phyloP scores from a whole-genome alignment of 1,140 invertebrate species.

The Carposina sasakii region DNA sequence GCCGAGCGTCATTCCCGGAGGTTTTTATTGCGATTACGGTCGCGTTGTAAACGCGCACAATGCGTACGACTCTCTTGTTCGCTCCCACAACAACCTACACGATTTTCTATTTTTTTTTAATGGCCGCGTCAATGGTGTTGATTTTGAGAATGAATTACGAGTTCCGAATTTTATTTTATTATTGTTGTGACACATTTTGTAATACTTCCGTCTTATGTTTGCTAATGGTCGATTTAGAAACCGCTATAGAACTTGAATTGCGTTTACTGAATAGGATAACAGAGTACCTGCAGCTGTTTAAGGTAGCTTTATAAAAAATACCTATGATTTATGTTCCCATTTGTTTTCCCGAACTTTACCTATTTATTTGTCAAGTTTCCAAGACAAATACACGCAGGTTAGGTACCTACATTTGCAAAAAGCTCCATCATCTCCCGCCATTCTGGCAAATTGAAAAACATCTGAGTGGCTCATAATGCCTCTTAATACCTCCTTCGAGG shows the following conservation, averaged over 20 bases:
- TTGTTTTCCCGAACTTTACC: too few species aligned
- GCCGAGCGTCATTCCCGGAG: conserved; percentile 27
- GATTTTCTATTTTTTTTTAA: conserved; percentile 48
- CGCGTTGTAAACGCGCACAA: conserved; percentile 37
- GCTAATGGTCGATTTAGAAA: too few species aligned
- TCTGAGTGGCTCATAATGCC: conserved; percentile 48
- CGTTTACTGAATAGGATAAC: too few species aligned
- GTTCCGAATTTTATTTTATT: conserved; percentile 34
- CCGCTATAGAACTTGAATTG: too few species aligned
- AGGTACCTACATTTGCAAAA: too few species aligned
- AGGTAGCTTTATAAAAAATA: too few species aligned
- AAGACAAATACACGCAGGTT: too few species aligned
- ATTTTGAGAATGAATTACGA: conserved; percentile 55
- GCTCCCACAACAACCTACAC: conserved; percentile 30
- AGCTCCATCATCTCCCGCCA: too few species aligned
- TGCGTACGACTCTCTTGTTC: conserved; percentile 28
- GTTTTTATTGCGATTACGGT: conserved; percentile 14
- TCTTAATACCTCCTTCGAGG: conserved; percentile 41
- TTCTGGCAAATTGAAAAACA: conserved; percentile 66
- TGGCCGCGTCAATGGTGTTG: conserved; percentile 40
- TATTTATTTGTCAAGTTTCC: too few species aligned
- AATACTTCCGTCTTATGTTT: too few species aligned
- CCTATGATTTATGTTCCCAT: too few species aligned
- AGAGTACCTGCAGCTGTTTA: too few species aligned
- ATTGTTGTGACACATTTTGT: conserved; percentile 33